phyloP scores from a whole-genome alignment of 2,797 vertebrate genomes.

The Ciconia nigra region DNA sequence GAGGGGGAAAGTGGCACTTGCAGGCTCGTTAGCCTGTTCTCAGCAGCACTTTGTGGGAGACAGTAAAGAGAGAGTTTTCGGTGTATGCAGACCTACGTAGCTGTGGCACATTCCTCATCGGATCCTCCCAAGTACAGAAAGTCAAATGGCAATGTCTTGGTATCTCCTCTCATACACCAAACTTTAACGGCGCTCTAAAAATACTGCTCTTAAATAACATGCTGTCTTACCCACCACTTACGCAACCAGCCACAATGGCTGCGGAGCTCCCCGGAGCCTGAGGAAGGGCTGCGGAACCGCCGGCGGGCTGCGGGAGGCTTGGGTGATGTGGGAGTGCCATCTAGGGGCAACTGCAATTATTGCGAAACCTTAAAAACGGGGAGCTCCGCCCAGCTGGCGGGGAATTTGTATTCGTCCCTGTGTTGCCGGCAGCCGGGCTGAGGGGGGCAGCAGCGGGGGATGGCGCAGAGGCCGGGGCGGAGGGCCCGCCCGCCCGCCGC shows the following conservation, averaged over 20 bases:
- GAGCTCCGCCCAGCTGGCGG: no score
- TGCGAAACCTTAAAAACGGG: rapidly evolving
- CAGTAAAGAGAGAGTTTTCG: rapidly evolving
- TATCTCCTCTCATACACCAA: neutral
- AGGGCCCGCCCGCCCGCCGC: neutral
- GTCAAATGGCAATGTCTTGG: neutral
- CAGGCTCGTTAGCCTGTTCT: neutral
- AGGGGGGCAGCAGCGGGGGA: neutral
- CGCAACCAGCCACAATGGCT: rapidly evolving
- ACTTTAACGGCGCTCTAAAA: neutral
- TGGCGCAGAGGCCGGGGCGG: rapidly evolving
- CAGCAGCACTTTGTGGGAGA: neutral
- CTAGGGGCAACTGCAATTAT: neutral
- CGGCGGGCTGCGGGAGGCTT: rapidly evolving
- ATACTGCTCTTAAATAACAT: no score
- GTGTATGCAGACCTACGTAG: rapidly evolving
- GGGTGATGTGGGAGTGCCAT: neutral
- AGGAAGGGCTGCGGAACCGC: rapidly evolving
- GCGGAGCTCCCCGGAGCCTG: rapidly evolving
- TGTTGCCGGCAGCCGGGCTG: rapidly evolving
- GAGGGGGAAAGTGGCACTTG: neutral
- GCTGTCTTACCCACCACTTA: neutral
- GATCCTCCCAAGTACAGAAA: neutral
- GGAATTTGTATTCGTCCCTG: rapidly evolving
- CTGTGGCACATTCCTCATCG: neutral